Percentiles rank a stretch among this genome's conserved stretches.
Conservation (phyloP, 2,113 vertebrate genomes). For the Oxygymnocypris stewartii region DNA sequence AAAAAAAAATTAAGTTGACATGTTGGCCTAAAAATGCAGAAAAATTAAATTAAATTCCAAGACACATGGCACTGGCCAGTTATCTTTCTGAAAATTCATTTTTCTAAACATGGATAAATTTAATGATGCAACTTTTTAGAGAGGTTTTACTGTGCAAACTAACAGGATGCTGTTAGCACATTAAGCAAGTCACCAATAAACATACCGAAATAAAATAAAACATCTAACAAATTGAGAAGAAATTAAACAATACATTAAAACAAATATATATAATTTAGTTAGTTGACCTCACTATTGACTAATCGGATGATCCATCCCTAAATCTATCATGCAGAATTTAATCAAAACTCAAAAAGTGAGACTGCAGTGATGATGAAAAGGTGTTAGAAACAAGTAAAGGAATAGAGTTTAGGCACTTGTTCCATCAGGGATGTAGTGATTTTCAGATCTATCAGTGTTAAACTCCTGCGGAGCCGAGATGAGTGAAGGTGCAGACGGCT, state of each 20-base stretch:
- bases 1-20: too few species aligned
- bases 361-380: background rate
- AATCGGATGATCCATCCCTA: background rate
- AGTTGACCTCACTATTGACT: background rate
- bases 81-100: background rate
- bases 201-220: too few species aligned
- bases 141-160: background rate
- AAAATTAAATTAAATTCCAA: too few species aligned
- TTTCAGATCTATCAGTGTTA: constrained; percentile 27
- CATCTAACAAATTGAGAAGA: too few species aligned
- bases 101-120: too few species aligned
- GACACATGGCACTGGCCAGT: background rate
- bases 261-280: background rate
- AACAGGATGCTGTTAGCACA: background rate
- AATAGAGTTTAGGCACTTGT: background rate
- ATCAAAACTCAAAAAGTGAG: background rate
- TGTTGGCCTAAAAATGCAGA: background rate
- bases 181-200: background rate
- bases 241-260: too few species aligned
- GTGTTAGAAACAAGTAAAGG: constrained; percentile 14
- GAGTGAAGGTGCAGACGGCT: background rate
- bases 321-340: background rate
- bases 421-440: constrained; percentile 3
- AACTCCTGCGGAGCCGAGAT: constrained; percentile 1
- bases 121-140: background rate